These are phyloP conservation scores for Todiramphus chloris DNA, from an alignment of 2,113 vertebrate species.

Conservation along the genomic window DNA sequence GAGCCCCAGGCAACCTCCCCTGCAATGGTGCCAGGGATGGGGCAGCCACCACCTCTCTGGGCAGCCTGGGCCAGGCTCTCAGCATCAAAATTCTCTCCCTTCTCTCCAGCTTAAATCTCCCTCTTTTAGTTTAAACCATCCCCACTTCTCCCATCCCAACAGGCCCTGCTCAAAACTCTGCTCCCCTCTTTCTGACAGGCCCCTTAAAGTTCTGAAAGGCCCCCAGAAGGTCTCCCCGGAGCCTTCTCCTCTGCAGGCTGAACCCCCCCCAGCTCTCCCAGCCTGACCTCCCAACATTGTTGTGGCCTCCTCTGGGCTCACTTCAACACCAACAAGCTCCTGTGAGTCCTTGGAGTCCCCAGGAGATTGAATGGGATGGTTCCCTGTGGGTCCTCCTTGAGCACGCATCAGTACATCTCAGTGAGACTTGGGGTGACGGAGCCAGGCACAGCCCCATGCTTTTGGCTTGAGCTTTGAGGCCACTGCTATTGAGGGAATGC, in stretches of 20 bases:
- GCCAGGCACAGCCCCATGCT: rapidly evolving
- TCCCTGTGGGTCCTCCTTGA: not conserved
- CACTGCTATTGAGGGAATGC: rapidly evolving
- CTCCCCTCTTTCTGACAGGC: no score
- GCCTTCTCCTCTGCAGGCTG: not conserved
- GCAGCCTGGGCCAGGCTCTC: no score
- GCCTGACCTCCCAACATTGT: not conserved
- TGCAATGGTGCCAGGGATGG: no score
- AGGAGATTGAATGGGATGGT: not conserved
- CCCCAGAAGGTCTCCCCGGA: not conserved
- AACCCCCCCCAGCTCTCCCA: not conserved
- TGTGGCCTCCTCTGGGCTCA: not conserved
- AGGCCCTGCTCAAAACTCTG: no score
- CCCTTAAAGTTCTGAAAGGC: no score
- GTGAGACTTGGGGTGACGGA: rapidly evolving
- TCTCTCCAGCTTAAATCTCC: no score
- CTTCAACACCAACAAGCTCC: not conserved
- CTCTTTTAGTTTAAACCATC: no score
- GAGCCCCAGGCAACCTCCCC: not conserved
- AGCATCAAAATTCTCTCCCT: no score
- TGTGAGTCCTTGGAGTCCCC: not conserved
- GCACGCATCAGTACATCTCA: rapidly evolving
- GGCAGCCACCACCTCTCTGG: not conserved
- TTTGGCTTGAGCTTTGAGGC: not conserved
- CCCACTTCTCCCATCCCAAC: no score